These are phyloP conservation scores for Vesta saturnalis DNA, from an alignment of 2,888 invertebrate species.

Conservation along the genomic window DNA sequence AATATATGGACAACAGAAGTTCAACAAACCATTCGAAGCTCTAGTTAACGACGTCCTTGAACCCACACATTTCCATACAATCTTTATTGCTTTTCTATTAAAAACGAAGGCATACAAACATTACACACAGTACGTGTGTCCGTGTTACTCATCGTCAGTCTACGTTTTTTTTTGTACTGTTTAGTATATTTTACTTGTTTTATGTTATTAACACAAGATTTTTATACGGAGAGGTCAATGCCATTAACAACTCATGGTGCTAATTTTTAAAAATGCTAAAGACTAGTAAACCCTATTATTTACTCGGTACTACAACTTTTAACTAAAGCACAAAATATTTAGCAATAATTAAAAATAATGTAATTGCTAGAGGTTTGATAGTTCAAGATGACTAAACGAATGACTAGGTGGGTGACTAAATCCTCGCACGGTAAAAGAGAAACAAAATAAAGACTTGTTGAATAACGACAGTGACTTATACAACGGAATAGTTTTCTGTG, in stretches of 20 bases:
- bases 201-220: conserved; percentile 12
- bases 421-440: background rate
- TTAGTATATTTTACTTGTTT: conserved; percentile 13
- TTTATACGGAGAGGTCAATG: conserved; percentile 26
- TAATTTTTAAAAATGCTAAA: conserved; percentile 1
- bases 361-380: background rate
- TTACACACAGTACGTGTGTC: background rate
- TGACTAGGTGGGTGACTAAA: conserved; percentile 19
- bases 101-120: background rate
- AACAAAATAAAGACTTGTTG: background rate
- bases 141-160: conserved; percentile 28
- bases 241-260: conserved; percentile 3
- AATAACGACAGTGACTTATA: no score
- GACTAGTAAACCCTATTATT: background rate
- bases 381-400: conserved; percentile 16
- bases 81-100: background rate
- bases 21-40: conserved; percentile 47
- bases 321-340: background rate
- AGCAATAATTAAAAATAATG: background rate
- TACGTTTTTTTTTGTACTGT: conserved; percentile 12
- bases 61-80: conserved; percentile 29
- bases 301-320: background rate
- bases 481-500: no score
- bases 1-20: conserved; percentile 43
- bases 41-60: conserved; percentile 47